phyloP scores from a whole-genome alignment of 2,113 vertebrate species.

The Nannospalax galili region DNA sequence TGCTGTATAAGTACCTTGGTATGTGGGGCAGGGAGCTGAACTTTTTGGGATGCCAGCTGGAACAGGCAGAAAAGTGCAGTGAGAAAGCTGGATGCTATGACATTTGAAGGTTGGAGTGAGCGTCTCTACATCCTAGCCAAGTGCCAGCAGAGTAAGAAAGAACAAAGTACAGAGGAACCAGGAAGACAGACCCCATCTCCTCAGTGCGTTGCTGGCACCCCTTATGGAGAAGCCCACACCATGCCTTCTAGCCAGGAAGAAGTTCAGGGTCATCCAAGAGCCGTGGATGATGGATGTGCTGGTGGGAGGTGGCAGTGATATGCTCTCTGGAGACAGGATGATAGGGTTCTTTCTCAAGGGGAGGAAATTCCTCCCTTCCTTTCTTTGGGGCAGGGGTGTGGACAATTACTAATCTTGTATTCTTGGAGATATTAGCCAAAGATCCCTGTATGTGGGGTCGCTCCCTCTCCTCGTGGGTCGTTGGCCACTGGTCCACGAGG shows the following conservation, averaged over 20 bases:
- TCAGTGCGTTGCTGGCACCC: too few relatives aligned
- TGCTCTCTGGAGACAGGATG: background rate
- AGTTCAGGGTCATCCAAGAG: background rate
- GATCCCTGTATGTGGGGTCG: too few relatives aligned
- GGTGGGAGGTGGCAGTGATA: background rate
- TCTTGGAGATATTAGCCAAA: background rate
- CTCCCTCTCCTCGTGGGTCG: too few relatives aligned
- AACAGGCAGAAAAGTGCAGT: background rate
- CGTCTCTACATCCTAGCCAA: fast-evolving
- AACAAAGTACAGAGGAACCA: fast-evolving
- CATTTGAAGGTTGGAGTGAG: background rate
- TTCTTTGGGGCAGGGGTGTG: background rate
- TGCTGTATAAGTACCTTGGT: background rate
- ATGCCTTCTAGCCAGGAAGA: background rate
- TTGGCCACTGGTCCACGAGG: too few relatives aligned
- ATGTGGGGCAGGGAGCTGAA: too few relatives aligned
- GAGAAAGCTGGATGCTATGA: background rate
- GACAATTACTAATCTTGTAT: background rate
- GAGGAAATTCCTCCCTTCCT: background rate
- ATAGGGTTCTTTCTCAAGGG: background rate
- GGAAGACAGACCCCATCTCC: background rate
- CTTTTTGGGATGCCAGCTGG: background rate
- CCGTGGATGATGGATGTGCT: background rate
- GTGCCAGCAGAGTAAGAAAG: background rate
- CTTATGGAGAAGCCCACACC: background rate